phyloP scores from a whole-genome alignment of 2,888 invertebrate species.

The Sycophila texana region DNA sequence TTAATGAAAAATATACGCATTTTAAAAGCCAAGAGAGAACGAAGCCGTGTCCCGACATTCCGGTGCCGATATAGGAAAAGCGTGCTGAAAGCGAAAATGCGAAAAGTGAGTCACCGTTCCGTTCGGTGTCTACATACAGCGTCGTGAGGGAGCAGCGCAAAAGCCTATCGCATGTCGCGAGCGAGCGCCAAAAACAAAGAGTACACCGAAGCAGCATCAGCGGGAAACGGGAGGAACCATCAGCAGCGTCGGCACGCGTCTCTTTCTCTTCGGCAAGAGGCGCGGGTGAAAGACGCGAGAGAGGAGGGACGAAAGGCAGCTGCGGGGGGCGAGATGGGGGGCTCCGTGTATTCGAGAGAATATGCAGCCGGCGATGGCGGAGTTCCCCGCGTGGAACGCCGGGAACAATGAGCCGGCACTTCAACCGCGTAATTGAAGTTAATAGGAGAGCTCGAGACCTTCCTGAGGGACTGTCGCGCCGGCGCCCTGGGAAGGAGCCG shows the following conservation, averaged over 20 bases:
- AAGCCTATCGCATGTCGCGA: background rate
- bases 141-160: slow-evolving; percentile 10
- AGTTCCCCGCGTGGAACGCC: slow-evolving; percentile 58
- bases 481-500: slow-evolving; percentile 26
- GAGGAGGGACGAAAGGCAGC: slow-evolving; percentile 12
- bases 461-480: slow-evolving; percentile 54
- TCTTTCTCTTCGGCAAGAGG: no score
- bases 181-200: slow-evolving; percentile 36
- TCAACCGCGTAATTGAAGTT: slow-evolving; percentile 63
- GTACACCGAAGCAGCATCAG: background rate
- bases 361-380: slow-evolving; percentile 39
- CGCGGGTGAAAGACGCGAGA: background rate
- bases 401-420: slow-evolving; percentile 62
- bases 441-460: slow-evolving; percentile 61
- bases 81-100: background rate
- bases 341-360: slow-evolving; percentile 47
- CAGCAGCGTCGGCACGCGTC: no score
- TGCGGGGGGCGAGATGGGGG: slow-evolving; percentile 4
- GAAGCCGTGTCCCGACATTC: background rate
- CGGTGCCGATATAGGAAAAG: background rate
- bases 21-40: background rate
- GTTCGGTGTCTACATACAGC: no score
- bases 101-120: slow-evolving; percentile 5
- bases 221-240: background rate
- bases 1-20: no score